Percentiles rank a stretch among this genome's conserved stretches.
These are phyloP conservation scores for Tringa solitaria DNA, from an alignment of 2,113 vertebrate genomes.

Conservation along the genomic window DNA sequence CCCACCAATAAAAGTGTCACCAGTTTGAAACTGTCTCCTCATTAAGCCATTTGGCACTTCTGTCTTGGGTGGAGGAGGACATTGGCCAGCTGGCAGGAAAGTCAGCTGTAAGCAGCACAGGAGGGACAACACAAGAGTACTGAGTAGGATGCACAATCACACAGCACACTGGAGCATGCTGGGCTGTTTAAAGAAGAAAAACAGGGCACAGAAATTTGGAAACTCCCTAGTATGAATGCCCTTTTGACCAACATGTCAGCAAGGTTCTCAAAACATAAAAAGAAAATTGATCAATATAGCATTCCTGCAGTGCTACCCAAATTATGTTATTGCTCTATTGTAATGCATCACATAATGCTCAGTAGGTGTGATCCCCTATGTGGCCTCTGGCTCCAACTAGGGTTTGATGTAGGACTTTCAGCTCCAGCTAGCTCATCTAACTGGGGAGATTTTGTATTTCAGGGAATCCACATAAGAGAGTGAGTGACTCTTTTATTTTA, in stretches of 20 bases:
- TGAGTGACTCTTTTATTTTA: neutral
- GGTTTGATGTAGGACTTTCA: neutral
- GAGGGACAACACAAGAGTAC: neutral
- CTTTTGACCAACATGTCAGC: neutral
- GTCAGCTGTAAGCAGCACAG: neutral
- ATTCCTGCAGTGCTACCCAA: neutral
- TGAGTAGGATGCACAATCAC: neutral
- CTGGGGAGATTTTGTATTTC: neutral
- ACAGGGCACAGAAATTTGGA: neutral
- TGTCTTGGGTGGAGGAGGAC: neutral
- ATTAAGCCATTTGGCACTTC: conserved; percentile 5
- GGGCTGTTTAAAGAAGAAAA: neutral
- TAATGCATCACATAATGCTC: neutral
- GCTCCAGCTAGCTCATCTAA: neutral
- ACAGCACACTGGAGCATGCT: neutral
- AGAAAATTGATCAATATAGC: neutral
- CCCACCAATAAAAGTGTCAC: neutral
- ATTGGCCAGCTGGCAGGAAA: neutral
- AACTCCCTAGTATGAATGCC: neutral
- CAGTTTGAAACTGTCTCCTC: neutral
- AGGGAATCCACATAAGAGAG: neutral
- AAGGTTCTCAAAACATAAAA: neutral
- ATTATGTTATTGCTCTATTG: neutral
- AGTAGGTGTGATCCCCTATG: neutral
- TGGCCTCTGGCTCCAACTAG: neutral